phyloP scores from a whole-genome alignment of 2,113 vertebrate genomes.

The Cephalopholis sonnerati region DNA sequence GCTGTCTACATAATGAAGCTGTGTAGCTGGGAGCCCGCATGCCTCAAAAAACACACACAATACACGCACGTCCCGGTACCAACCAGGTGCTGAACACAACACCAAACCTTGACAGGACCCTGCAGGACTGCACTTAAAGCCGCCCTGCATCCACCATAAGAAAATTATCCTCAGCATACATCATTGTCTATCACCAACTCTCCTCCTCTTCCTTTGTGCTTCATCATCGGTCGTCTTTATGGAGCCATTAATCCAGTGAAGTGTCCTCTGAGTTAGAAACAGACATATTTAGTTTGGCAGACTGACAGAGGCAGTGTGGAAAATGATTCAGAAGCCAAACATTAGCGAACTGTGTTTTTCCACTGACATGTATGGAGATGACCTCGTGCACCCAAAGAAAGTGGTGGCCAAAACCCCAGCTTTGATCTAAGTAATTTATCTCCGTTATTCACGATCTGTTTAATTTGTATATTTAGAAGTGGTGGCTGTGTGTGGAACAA shows the following conservation, averaged over 20 bases:
- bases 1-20: conserved; percentile 68
- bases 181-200: not conserved
- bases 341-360: too few relatives aligned
- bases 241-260: not conserved
- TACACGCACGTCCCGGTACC: conserved; percentile 38
- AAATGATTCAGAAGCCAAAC: too few relatives aligned
- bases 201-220: not conserved
- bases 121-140: not conserved
- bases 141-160: not conserved
- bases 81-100: conserved; percentile 60
- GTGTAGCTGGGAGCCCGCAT: conserved; percentile 31
- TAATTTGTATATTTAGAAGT: too few relatives aligned
- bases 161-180: not conserved
- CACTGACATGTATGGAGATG: too few relatives aligned
- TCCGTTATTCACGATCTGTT: too few relatives aligned
- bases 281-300: too few relatives aligned
- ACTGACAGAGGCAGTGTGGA: too few relatives aligned
- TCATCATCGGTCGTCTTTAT: not conserved
- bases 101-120: conserved; percentile 15
- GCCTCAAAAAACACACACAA: conserved; percentile 33
- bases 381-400: too few relatives aligned
- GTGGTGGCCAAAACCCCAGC: too few relatives aligned
- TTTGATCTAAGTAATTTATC: too few relatives aligned
- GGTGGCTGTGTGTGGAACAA: too few relatives aligned
- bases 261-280: not conserved